Base-by-base conservation (phyloP, 2,113 vertebrate genomes). In the Romanogobio albipinnatus region DNA sequence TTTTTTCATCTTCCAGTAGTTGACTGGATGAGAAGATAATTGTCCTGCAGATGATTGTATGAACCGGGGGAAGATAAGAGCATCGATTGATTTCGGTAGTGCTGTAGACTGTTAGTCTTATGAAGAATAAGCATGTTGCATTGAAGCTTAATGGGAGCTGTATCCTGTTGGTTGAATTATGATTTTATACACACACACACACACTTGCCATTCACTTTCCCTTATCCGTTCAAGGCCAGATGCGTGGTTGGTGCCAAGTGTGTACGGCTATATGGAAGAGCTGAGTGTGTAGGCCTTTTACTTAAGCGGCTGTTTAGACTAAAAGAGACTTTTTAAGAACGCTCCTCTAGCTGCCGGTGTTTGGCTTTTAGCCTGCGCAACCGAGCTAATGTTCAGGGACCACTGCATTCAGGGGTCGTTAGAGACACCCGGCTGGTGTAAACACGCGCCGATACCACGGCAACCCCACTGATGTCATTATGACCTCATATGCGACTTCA, bases 401-500 rank as follows among this genome's bases (percentile, higher is more conserved):
- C 13, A n/a, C 45, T 24, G 39, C 11, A 9, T 43, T 78, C 22
- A n/a, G 61, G 78, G 17, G 61, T 51, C 29, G 43, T 84, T 24
- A 56, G 61, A 68, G 68, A 59, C 74, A 83, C 75, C 87, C 51
- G 66, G 59, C 43, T 71, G 81, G 76, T 86, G 75, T 78, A 82
- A 82, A 87, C 29, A 84, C 71, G 56, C 62, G 14, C 24, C 51
- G 24, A 81, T 71, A 76, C 70, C 81, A 84, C 79, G 58, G 80
- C 70, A 87, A 85, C 71, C 68, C 66, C 61, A 51, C 56, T 84
- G 66, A 88, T 85, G 83, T 85, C 80, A 84, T 86, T 43, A 73
- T 88, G 86, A 89, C 83, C 83, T 83, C 84, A 88, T 84, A 45
- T 71, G 78, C 15, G n/a, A 61, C n/a, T 70, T 26, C 15, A 73